Base-by-base conservation (phyloP, 2,888 invertebrate species). In the Teleogryllus oceanicus region DNA sequence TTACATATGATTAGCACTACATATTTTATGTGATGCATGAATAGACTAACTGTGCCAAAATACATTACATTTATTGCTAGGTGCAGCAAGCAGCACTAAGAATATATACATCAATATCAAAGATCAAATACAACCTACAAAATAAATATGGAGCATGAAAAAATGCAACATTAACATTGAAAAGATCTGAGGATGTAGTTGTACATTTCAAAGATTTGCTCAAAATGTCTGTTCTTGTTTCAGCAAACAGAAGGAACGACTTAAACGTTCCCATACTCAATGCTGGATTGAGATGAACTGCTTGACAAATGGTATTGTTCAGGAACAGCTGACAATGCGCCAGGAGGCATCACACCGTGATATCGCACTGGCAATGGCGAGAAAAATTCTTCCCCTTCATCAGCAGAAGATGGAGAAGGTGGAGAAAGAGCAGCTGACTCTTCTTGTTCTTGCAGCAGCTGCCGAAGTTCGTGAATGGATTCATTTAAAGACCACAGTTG, bases 401-500 rank as follows among this genome's bases (percentile, higher is more conserved):
- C 91, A 87, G 83, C 91, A 86, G 84, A 90, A 86, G 82, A 88
- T 84, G 84, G 90, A 84, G 86, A 91, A 85, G 84, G 90, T 1
- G 83, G 83, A 2, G 83, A 83, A 2, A 83, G 80, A 18, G 83
- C 80, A 18, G 83, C 80, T 84, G 88, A 90, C 86, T 85, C 89
- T 84, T 85, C 91, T 78, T 87, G 87, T 74, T 90, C 90, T 84
- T 91, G 90, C 81, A 93, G 87, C 83, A 93, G 90, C 83, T 92
- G 91, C 77, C 94, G 92, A 89, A 95, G 96, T 83, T 96, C 94
- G 84, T 96, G 95, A 87, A 97, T 96, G 75, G 96, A 94, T 87
- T 97, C 96, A 88, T 96, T 96, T 79, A 97, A 90, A 1, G 95
- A 93, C 96, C 96, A 96, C 83, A 97, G 90, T 87, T 97, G 97